Conservation (phyloP, 2,113 vertebrate genomes). For the Sigmodon hispidus region DNA sequence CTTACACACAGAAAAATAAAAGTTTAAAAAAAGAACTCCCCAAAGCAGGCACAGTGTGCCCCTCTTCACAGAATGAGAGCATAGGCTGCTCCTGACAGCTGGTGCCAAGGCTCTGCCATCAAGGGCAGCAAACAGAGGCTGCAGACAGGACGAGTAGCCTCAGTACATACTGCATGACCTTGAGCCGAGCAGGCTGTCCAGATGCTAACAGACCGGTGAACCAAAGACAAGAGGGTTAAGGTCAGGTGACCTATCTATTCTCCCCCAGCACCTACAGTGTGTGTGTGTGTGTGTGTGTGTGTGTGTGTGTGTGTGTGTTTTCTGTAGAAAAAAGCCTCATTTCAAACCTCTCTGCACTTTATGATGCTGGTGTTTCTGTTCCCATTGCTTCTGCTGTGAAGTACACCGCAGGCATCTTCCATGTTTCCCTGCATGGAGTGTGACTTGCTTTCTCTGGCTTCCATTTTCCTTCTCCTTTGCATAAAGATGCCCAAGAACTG, state of each 20-base stretch:
- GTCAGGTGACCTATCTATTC: not conserved
- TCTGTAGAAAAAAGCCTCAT: not conserved
- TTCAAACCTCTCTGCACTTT: not conserved
- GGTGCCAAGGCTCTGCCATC: not conserved
- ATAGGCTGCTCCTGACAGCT: not conserved
- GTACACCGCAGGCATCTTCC: not conserved
- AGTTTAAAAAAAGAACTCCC: not conserved
- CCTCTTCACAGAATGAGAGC: not conserved
- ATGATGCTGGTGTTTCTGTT: not conserved
- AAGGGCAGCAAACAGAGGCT: not conserved
- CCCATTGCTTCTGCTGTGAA: not conserved
- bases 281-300: too few relatives aligned
- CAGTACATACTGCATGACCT: not conserved
- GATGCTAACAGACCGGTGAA: not conserved
- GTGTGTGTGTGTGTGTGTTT: too few relatives aligned
- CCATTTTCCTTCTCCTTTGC: rapidly evolving
- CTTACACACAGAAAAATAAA: not conserved
- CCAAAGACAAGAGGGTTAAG: not conserved
- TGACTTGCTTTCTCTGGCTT: not conserved
- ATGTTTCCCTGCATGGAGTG: not conserved
- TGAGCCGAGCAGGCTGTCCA: not conserved
- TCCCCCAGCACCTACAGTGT: not conserved
- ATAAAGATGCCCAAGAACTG: not conserved
- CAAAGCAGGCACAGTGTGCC: not conserved
- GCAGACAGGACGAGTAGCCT: not conserved